Percentiles rank a stretch among this genome's conserved stretches.
phyloP scores from a whole-genome alignment of 2,888 invertebrate species.

The Automeris io region DNA sequence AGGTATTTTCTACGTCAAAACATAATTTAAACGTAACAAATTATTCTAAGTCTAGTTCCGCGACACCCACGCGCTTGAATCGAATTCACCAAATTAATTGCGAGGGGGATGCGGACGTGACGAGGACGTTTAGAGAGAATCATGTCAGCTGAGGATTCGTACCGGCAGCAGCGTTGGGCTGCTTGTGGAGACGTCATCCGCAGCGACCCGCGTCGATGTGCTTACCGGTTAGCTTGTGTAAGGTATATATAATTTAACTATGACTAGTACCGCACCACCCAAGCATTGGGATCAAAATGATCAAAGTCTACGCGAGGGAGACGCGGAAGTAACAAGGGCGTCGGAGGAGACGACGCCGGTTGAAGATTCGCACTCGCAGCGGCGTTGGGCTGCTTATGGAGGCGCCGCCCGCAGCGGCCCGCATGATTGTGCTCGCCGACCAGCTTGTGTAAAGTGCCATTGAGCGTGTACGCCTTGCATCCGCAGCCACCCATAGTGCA shows the following conservation, averaged over 20 bases:
- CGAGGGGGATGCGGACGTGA: constrained; percentile 50
- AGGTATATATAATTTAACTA: constrained; percentile 18
- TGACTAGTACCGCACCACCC: constrained; percentile 53
- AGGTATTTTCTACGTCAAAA: no score
- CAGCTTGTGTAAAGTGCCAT: constrained; percentile 62
- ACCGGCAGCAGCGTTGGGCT: constrained; percentile 15
- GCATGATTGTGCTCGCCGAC: constrained; percentile 68
- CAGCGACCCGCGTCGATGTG: constrained; percentile 65
- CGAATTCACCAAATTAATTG: constrained; percentile 58
- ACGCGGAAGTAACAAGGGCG: constrained; percentile 49
- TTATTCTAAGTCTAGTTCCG: no score
- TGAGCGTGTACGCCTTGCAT: constrained; percentile 69
- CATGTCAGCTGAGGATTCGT: constrained; percentile 14
- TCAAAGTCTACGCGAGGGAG: constrained; percentile 54
- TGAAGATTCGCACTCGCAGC: constrained; percentile 15
- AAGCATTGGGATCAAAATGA: constrained; percentile 62
- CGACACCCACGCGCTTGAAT: constrained; percentile 54
- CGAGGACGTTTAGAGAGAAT: constrained; percentile 44
- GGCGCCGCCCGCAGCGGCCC: constrained; percentile 53
- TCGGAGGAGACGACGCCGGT: constrained; percentile 34
- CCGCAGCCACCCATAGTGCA: constrained; percentile 72
- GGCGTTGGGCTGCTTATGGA: constrained; percentile 22
- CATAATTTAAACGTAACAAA: no score
- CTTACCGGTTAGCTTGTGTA: constrained; percentile 66
- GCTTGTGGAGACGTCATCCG: constrained; percentile 41